Base-by-base conservation (phyloP, 2,113 vertebrate genomes). In the Salvator merianae region DNA sequence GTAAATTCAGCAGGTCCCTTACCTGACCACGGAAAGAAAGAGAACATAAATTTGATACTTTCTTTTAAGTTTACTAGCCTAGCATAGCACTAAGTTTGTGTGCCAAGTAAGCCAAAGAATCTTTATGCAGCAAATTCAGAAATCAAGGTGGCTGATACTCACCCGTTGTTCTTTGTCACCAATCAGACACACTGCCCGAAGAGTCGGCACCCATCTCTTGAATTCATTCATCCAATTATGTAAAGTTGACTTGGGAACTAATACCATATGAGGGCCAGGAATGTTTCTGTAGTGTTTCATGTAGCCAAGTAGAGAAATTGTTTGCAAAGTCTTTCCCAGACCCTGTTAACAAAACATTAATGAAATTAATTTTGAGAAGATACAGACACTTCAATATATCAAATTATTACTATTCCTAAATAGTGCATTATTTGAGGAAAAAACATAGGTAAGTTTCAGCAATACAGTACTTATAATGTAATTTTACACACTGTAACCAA, bases 211-310 rank as follows among this genome's bases (percentile, higher is more conserved):
- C 99, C 99, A 99, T 96, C 98, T 96, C 93, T 99, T 99, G 92
- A 99, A 99, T 90, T 99, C 98, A 75, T 97, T 98, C 99, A 99
- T 99, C 99, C 99, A 99, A 95, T 99, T 99, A 91, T 99, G 99
- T 43, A 99, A 96, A n/a, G 99, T 99, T 91, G 98, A 99, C 91
- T 99, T 99, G 13, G 99, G 99, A 91, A 99, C 99, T 91, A 99
- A 96, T 73, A 99, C 98, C 99, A 99, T 99, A 93, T 99, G 99
- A 87, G 98, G 98, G n/a, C 99, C 99, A 26, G 97, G 98, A 93
- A 99, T 99, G 91, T 97, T 99, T 94, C 98, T 98, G 95, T 99
- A 99, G 94, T 99, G 98, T 93, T 99, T 99, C 99, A 99, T 99
- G 84, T 99, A 99, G 4, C 99, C 99, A 91, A 99, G 97, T 89